Conservation (phyloP, 2,888 invertebrate species). For the Allolobophora icterica region DNA sequence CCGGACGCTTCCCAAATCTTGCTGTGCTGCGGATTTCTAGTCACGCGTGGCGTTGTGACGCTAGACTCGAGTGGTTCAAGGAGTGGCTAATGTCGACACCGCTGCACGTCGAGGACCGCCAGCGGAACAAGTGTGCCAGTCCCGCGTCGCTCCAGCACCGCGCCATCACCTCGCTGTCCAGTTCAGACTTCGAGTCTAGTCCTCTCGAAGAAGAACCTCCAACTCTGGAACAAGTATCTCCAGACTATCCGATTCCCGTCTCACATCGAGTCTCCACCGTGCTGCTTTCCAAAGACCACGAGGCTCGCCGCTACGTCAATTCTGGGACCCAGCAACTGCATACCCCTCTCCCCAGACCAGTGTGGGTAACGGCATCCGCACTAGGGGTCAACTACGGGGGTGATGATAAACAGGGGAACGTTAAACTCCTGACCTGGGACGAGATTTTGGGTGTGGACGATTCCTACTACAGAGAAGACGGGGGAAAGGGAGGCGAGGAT, state of each 20-base stretch:
- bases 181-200: background rate
- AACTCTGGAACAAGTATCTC: background rate
- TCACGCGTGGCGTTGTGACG: constrained; percentile 47
- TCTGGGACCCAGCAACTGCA: background rate
- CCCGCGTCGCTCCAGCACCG: background rate
- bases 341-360: background rate
- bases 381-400: background rate
- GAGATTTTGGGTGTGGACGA: background rate
- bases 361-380: background rate
- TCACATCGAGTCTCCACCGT: too few relatives aligned
- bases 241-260: background rate
- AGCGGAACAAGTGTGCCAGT: background rate
- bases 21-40: constrained; percentile 43
- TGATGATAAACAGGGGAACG: background rate
- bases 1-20: constrained; percentile 42
- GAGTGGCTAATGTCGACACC: constrained; percentile 40
- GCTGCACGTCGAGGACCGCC: background rate
- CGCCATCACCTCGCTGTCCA: background rate
- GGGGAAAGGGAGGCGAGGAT: background rate
- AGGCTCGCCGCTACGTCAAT: background rate
- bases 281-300: background rate
- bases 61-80: constrained; percentile 45
- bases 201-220: background rate
- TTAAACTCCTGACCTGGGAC: background rate
- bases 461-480: constrained; percentile 20